These are phyloP conservation scores for Turritopsis rubra DNA, from an alignment of 30 jellyfish, hydroid and myxozoan genomes.

Conservation along the genomic window DNA sequence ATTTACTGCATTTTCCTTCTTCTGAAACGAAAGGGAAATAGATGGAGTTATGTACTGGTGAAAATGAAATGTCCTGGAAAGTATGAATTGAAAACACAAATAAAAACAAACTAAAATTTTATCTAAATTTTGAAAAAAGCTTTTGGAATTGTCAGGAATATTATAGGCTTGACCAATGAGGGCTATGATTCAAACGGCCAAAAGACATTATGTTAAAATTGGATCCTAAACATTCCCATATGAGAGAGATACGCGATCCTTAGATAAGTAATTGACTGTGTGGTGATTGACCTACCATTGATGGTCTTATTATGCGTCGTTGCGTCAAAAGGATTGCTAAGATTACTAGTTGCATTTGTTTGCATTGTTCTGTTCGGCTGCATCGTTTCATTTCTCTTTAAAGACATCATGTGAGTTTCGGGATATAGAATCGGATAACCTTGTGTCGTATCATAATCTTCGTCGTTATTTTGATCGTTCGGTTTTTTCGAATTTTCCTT, in stretches of 20 bases:
- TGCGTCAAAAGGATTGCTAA: background rate
- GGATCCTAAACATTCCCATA: too few relatives aligned
- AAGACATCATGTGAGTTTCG: conserved; percentile 29
- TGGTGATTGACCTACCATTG: background rate
- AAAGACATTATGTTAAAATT: too few relatives aligned
- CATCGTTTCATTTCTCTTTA: conserved; percentile 18
- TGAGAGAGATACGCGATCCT: too few relatives aligned
- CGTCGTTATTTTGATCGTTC: background rate
- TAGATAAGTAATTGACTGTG: background rate
- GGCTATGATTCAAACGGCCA: too few relatives aligned
- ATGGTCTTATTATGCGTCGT: background rate
- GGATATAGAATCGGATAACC: conserved; percentile 34
- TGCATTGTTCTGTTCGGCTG: background rate
- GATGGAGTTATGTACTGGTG: background rate
- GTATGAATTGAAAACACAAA: too few relatives aligned
- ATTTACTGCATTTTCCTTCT: conserved; percentile 57
- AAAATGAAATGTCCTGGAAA: background rate
- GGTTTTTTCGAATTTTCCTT: background rate
- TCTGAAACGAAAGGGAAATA: conserved; percentile 1
- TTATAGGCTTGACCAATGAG: too few relatives aligned
- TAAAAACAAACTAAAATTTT: too few relatives aligned
- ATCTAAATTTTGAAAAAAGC: too few relatives aligned
- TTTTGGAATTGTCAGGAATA: too few relatives aligned
- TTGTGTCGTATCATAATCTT: conserved; percentile 26
- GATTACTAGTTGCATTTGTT: background rate